Base-by-base conservation (phyloP, 2,113 vertebrate genomes). In the Paradisaea rubra region DNA sequence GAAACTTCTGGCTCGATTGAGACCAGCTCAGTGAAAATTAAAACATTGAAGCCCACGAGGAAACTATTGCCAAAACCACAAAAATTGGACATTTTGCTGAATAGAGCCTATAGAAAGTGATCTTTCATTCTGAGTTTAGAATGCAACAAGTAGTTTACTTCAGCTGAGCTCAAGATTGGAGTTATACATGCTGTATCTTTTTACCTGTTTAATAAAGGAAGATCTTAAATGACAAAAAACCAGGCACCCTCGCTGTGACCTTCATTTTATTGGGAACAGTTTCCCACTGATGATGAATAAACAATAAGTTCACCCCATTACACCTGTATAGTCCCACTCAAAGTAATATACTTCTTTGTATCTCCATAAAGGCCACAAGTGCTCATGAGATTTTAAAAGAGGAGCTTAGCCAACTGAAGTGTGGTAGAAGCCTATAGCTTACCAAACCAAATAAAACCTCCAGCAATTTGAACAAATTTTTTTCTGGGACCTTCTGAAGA, bases 401-500 rank as follows among this genome's bases (percentile, higher is more conserved):
- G n/a, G 25, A 66, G 6, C 37, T 61, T 37, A 92, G 56, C 39
- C 41, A 56, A 7, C 27, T 25, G 9, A 92, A 93, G 41, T 59
- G 61, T 37, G 52, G 17, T 57, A 94, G 77, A 77, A 94, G 27
- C 66, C 42, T 79, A n/a, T 42, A 89, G 57, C 37, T 93, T 80
- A 96, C 44, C 87, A 91, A 96, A 93, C 39, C 2, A 25, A 95
- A 93, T 61, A 63, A 81, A 57, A 81, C 68, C 53, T 64, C 77
- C 19, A 57, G 66, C 61, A 73, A 63, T 79, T 71, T 14, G 50
- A 95, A 87, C 66, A 94, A 85, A 86, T 54, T 53, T 96, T 92
- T 92, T 94, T 39, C 74, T 84, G 88, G 53, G 93, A 96, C 93
- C 88, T 91, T 86, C 69, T 80, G 92, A 97, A 98, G 97, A 98